Percentiles rank a stretch among this genome's conserved stretches.
Conservation (phyloP, 35 echinoderm and acorn worm genomes). For the Apostichopus parvimensis region DNA sequence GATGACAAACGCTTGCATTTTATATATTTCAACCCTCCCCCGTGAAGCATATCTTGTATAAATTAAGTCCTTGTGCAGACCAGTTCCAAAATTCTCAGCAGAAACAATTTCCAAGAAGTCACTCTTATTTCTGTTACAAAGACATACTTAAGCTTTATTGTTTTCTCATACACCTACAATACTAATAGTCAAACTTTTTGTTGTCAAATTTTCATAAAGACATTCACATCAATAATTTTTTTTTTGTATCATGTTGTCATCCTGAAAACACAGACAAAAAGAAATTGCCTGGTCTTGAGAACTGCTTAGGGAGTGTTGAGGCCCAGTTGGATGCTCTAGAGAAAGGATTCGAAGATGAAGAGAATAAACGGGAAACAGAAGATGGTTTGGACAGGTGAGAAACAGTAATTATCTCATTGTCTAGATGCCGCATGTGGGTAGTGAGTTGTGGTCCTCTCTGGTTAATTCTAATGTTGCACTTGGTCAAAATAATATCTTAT, state of each 20-base stretch:
- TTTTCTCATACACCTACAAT: background rate
- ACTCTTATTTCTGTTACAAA: too few relatives aligned
- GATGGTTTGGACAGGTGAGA: conserved; percentile 31
- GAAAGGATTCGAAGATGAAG: background rate
- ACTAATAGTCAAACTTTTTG: background rate
- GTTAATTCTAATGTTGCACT: too few relatives aligned
- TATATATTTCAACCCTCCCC: too few relatives aligned
- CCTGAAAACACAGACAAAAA: conserved; percentile 6
- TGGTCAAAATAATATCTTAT: too few relatives aligned
- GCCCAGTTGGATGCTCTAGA: conserved; percentile 21
- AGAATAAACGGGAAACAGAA: background rate
- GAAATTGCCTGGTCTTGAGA: conserved; percentile 36
- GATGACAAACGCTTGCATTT: too few relatives aligned
- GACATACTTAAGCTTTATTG: too few relatives aligned
- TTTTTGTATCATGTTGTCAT: background rate
- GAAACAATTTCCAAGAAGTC: too few relatives aligned
- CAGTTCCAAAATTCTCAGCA: too few relatives aligned
- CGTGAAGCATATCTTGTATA: too few relatives aligned
- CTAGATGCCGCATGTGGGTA: background rate
- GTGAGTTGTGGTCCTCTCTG: too few relatives aligned
- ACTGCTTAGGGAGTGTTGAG: conserved; percentile 32
- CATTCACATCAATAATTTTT: background rate
- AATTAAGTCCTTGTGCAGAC: too few relatives aligned
- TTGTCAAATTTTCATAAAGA: background rate
- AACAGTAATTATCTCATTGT: background rate